Conservation (phyloP, 2,888 invertebrate species). For the Drosophila parthenogenetica region DNA sequence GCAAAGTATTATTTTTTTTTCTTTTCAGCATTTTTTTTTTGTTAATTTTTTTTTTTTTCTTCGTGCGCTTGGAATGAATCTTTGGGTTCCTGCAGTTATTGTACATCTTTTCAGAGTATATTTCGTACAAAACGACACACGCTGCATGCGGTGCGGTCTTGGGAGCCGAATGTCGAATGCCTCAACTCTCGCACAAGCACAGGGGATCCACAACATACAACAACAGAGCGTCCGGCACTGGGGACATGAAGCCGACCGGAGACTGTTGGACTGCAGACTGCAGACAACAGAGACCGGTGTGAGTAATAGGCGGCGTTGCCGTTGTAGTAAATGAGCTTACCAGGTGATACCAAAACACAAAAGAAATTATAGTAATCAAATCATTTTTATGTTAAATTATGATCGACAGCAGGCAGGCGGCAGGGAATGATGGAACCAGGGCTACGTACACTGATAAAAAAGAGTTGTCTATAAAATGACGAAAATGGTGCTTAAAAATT, state of each 20-base stretch:
- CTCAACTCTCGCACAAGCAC: not conserved
- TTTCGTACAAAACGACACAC: slow-evolving; percentile 77
- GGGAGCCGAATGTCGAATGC: slow-evolving; percentile 28
- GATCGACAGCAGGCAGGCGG: slow-evolving; percentile 80
- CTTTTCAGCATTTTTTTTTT: slow-evolving; percentile 1
- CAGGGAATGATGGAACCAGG: not conserved
- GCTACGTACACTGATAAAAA: not conserved
- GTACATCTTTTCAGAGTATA: slow-evolving; percentile 48
- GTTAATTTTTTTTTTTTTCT: not conserved
- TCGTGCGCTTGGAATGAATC: slow-evolving; percentile 38
- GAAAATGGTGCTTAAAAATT: too few relatives aligned
- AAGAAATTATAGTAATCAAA: slow-evolving; percentile 81
- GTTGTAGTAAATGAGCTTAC: slow-evolving; percentile 82
- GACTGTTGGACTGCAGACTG: not conserved
- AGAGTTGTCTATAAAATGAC: not conserved
- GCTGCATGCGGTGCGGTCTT: slow-evolving; percentile 79
- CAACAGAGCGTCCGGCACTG: slow-evolving; percentile 6
- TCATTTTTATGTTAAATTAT: slow-evolving; percentile 81
- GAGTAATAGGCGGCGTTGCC: slow-evolving; percentile 83
- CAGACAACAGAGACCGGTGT: slow-evolving; percentile 61
- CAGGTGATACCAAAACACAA: slow-evolving; percentile 82
- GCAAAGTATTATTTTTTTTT: slow-evolving; percentile 39
- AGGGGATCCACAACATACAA: slow-evolving; percentile 1
- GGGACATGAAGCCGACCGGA: not conserved
- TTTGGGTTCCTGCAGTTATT: slow-evolving; percentile 66